These are phyloP conservation scores for Girardinus metallicus DNA, from an alignment of 2,797 vertebrate genomes.

Conservation along the genomic window DNA sequence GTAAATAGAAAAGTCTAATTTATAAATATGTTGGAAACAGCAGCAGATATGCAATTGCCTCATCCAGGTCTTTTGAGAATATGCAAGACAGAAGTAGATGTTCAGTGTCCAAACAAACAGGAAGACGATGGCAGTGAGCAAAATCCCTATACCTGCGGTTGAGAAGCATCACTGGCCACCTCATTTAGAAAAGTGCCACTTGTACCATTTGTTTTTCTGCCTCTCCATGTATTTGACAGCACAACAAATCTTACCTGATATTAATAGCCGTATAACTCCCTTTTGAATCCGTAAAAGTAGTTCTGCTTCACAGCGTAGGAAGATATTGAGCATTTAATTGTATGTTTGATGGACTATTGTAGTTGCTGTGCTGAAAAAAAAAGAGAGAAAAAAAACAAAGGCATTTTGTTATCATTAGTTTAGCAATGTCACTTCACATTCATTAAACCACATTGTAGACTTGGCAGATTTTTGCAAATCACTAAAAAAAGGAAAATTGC, in stretches of 20 bases:
- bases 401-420: background rate
- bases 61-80: constrained; percentile 70
- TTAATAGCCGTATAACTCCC: constrained; percentile 67
- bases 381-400: background rate
- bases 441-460: background rate
- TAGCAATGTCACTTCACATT: background rate
- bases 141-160: constrained; percentile 74
- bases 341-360: constrained; percentile 15
- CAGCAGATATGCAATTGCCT: constrained; percentile 73
- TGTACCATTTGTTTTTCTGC: constrained; percentile 61
- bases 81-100: constrained; percentile 81
- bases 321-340: constrained; percentile 20
- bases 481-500: background rate
- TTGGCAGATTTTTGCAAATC: constrained; percentile 1
- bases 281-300: constrained; percentile 31
- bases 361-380: background rate
- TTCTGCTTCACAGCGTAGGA: constrained; percentile 32
- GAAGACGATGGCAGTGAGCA: constrained; percentile 67
- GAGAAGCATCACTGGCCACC: constrained; percentile 74
- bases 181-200: constrained; percentile 70
- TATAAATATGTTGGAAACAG: constrained; percentile 75
- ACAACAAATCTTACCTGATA: constrained; percentile 43
- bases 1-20: constrained; percentile 84
- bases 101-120: constrained; percentile 76
- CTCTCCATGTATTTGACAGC: constrained; percentile 46